These are phyloP conservation scores for Lepidonotus clava DNA, from an alignment of 2,888 invertebrate genomes.

Conservation along the genomic window DNA sequence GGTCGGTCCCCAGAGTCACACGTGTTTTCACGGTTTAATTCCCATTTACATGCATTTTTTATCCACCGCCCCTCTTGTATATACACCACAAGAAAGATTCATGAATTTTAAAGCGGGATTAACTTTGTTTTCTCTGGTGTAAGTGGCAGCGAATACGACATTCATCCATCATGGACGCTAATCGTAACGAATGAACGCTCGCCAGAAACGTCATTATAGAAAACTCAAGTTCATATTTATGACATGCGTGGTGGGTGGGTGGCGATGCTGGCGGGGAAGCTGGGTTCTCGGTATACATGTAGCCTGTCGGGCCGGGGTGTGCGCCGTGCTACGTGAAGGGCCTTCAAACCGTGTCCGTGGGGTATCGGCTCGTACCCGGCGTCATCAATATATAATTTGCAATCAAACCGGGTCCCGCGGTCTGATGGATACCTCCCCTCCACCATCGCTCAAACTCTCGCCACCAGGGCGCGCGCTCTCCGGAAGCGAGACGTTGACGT, in stretches of 20 bases:
- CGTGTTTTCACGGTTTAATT: neutral
- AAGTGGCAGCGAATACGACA: neutral
- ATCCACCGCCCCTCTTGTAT: neutral
- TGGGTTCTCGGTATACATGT: neutral
- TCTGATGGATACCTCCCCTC: conserved; percentile 13
- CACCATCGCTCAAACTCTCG: conserved; percentile 31
- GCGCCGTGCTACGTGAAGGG: neutral
- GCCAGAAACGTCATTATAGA: neutral
- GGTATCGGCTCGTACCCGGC: neutral
- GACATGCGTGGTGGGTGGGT: neutral
- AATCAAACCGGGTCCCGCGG: neutral
- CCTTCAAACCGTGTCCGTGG: neutral
- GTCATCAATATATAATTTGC: conserved; percentile 42
- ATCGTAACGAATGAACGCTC: neutral
- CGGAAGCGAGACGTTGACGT: neutral
- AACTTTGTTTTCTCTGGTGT: neutral
- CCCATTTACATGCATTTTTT: neutral
- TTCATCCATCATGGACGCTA: neutral
- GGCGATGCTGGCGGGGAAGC: neutral
- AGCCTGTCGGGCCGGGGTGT: neutral
- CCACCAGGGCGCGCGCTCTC: neutral
- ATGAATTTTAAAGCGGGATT: neutral
- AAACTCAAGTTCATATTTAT: conserved; percentile 11
- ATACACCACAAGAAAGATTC: neutral
- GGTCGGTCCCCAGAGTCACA: neutral